Conservation (phyloP, 2,113 vertebrate species). For the Mesoclemmys tuberculata region DNA sequence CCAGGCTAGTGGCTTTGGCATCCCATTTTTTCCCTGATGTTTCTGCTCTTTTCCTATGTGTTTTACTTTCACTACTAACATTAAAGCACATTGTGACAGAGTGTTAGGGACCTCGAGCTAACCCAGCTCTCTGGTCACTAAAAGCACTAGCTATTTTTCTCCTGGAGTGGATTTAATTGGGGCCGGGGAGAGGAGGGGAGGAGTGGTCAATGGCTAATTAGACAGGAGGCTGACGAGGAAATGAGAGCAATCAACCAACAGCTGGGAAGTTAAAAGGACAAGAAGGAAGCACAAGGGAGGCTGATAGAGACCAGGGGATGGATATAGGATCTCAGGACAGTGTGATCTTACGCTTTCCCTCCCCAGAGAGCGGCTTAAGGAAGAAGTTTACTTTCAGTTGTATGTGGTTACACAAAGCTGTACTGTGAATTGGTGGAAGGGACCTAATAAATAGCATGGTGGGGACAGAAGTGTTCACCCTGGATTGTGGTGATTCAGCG, state of each 20-base stretch:
- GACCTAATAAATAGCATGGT: background rate
- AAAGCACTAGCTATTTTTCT: background rate
- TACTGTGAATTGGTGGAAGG: background rate
- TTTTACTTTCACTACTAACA: background rate
- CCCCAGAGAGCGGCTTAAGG: background rate
- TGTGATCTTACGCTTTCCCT: background rate
- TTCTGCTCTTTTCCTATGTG: background rate
- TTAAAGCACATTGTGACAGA: background rate
- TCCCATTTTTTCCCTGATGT: background rate
- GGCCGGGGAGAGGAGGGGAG: too few species aligned
- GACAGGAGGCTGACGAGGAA: background rate
- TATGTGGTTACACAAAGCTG: background rate
- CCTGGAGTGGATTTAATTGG: background rate
- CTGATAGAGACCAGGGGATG: background rate
- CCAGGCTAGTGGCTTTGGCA: accelerated
- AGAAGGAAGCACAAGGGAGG: background rate
- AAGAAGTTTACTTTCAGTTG: background rate
- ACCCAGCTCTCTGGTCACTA: background rate
- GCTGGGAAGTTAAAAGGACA: background rate
- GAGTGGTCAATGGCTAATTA: background rate
- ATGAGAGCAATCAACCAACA: background rate
- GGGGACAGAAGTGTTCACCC: too few species aligned
- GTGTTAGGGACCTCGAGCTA: background rate
- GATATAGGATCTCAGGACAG: background rate
- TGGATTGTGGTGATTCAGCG: background rate